These are phyloP conservation scores for Apostichopus parvimensis DNA, from an alignment of 35 echinoderm and acorn worm species.

Conservation along the genomic window DNA sequence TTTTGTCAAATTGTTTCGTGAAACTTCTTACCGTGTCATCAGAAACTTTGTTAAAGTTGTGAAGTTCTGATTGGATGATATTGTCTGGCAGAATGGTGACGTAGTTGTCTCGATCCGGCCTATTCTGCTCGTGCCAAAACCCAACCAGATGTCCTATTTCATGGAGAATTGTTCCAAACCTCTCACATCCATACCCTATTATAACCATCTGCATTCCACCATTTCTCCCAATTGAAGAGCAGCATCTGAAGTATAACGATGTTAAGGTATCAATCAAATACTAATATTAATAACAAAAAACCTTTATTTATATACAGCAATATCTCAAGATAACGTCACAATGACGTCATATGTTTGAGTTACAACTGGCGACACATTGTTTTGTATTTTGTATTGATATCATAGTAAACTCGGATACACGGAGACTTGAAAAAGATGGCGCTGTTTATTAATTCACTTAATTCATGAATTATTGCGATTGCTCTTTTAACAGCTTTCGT, in stretches of 20 bases:
- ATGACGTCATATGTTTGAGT: no score
- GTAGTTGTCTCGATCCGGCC: conserved; percentile 82
- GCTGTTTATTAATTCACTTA: no score
- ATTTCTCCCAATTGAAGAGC: conserved; percentile 68
- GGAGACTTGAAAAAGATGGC: no score
- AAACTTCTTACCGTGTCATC: background rate
- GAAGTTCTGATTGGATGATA: background rate
- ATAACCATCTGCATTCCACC: conserved; percentile 70
- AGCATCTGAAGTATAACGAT: conserved; percentile 61
- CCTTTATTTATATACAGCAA: no score
- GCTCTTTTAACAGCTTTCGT: no score
- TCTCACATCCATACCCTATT: conserved; percentile 68
- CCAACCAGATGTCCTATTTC: conserved; percentile 89
- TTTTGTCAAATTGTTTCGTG: no score
- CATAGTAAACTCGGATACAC: no score
- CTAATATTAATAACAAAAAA: background rate
- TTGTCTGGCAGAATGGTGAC: conserved; percentile 73
- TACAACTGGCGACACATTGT: no score
- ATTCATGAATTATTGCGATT: no score
- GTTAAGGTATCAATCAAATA: background rate
- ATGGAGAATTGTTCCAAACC: conserved; percentile 79
- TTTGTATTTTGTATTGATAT: no score
- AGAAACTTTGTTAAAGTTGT: conserved; percentile 54
- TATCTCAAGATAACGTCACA: no score
- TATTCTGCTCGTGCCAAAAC: conserved; percentile 96